These are phyloP conservation scores for Chaenodraco wilsoni DNA, from an alignment of 2,797 vertebrate species.

Conservation along the genomic window DNA sequence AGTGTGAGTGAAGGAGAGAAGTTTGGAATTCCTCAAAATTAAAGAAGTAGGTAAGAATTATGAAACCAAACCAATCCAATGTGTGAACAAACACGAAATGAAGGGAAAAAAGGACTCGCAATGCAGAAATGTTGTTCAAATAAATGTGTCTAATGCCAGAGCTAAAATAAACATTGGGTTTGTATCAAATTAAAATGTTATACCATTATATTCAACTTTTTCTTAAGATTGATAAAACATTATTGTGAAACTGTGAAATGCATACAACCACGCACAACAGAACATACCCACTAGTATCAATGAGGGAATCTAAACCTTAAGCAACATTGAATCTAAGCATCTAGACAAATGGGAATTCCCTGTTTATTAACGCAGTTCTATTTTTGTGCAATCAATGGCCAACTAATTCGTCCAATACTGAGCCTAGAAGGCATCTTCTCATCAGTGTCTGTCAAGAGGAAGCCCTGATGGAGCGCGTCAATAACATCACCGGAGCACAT, in stretches of 20 bases:
- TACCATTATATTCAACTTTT: no score
- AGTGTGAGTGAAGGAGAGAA: conserved; percentile 28
- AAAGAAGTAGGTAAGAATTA: conserved; percentile 10
- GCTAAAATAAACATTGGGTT: no score
- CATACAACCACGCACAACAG: no score
- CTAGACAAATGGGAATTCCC: background rate
- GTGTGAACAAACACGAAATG: no score
- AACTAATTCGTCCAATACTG: conserved; percentile 15
- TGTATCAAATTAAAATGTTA: no score
- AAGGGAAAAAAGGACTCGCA: no score
- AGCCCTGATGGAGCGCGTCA: background rate
- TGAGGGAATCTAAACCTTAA: background rate
- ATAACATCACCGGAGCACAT: background rate
- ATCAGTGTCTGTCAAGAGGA: conserved; percentile 4
- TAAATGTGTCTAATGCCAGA: no score
- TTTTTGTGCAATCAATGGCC: conserved; percentile 16
- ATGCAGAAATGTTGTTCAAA: no score
- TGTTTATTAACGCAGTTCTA: conserved; percentile 14
- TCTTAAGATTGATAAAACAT: background rate
- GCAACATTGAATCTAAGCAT: background rate
- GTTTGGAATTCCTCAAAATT: conserved; percentile 13
- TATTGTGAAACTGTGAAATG: background rate
- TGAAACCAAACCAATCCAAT: no score
- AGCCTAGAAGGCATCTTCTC: conserved; percentile 7
- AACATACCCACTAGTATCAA: background rate